Percentiles rank a stretch among this genome's conserved stretches.
Conservation (phyloP, 53 echinoderm and acorn worm species). For the Pentamera pediparva region DNA sequence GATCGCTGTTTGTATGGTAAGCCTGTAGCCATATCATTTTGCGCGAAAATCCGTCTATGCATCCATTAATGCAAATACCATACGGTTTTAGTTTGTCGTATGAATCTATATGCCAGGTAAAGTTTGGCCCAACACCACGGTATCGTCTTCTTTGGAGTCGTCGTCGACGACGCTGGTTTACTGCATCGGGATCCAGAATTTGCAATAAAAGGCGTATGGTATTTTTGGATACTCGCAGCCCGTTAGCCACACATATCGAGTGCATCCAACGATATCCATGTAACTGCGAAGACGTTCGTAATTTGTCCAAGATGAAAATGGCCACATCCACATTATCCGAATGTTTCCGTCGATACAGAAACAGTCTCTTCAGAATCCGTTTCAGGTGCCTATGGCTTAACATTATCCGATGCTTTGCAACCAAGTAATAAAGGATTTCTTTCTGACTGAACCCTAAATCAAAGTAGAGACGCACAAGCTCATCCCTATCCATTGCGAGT, state of each 20-base stretch:
- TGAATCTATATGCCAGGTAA: constrained; percentile 27
- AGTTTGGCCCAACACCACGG: constrained; percentile 14
- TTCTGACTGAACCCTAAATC: constrained; percentile 39
- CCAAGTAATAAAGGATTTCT: constrained; percentile 40
- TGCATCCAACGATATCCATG: constrained; percentile 42
- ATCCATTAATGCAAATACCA: constrained; percentile 41
- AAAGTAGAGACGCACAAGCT: constrained; percentile 33
- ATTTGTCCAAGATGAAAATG: not conserved
- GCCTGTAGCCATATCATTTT: constrained; percentile 26
- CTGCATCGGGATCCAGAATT: constrained; percentile 21
- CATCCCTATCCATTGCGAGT: not conserved
- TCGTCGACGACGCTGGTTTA: not conserved
- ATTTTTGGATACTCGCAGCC: not conserved
- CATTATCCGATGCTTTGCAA: constrained; percentile 28
- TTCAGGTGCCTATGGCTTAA: constrained; percentile 34
- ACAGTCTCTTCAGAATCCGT: constrained; percentile 24
- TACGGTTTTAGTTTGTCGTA: constrained; percentile 41
- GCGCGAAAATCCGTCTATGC: constrained; percentile 32
- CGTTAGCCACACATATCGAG: constrained; percentile 26
- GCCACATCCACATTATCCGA: constrained; percentile 29
- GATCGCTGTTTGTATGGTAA: constrained; percentile 15
- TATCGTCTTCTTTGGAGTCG: constrained; percentile 1
- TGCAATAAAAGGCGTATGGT: not conserved
- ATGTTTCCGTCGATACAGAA: constrained; percentile 43
- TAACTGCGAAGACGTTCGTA: not conserved